phyloP scores from a whole-genome alignment of 92 coral and sea anemone genomes.

The Porites cylindrica region DNA sequence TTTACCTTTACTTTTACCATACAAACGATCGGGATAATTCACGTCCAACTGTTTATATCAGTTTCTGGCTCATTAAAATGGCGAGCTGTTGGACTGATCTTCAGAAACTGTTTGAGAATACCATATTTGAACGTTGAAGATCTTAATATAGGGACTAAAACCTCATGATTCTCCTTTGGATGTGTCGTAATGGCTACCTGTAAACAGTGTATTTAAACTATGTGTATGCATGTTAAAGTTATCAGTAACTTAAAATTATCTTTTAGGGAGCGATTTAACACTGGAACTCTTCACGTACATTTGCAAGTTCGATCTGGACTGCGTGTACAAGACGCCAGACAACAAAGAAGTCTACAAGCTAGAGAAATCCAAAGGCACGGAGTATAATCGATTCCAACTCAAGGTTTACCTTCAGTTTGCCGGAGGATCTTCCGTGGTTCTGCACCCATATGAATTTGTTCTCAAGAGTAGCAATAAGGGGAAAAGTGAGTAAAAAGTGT shows the following conservation, averaged over 20 bases:
- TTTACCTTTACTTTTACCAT: no score
- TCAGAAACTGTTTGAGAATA: no score
- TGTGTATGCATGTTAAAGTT: no score
- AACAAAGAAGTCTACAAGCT: constrained; percentile 70
- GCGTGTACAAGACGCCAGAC: constrained; percentile 62
- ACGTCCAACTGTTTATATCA: no score
- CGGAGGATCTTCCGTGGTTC: constrained; percentile 34
- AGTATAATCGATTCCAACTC: constrained; percentile 66
- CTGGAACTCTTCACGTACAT: background rate
- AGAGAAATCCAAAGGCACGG: constrained; percentile 62
- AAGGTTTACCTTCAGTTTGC: constrained; percentile 29
- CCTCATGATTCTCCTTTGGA: no score
- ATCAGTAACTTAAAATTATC: background rate
- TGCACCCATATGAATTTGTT: constrained; percentile 69
- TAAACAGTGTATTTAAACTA: no score
- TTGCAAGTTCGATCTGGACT: constrained; percentile 69
- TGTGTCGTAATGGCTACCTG: no score
- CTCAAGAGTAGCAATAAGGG: constrained; percentile 69
- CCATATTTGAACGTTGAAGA: no score
- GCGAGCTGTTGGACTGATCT: no score
- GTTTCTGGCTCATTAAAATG: no score
- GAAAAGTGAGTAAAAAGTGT: constrained; percentile 27
- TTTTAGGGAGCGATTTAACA: background rate
- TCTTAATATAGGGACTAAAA: no score
- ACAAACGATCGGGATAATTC: no score